Evolutionary conservation across 2,797 vertebrate genomes (phyloP), one percentile per base, ranked within the genome.

Genomic region (Muscicapa striata): DNA sequence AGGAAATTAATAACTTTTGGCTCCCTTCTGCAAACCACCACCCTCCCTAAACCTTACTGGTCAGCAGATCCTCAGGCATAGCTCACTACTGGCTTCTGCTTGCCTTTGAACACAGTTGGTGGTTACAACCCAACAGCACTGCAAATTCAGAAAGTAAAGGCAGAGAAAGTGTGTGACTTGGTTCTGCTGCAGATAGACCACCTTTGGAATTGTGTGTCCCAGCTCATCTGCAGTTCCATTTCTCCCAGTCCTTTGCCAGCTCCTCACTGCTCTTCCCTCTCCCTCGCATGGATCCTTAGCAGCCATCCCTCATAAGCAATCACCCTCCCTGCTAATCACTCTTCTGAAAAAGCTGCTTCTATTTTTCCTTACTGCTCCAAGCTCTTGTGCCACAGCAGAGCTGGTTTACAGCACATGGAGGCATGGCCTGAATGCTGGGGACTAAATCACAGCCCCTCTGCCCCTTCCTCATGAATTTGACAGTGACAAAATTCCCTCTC

Each of bases 1-100:
- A 64, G 77, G 64, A 88, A 94, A 43, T 7, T 5, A 86, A 51
- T 67, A 79, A 62, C 70, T 91, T 58, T 75, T 96, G 94, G 95
- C 93, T 89, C 70, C 54, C 30, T 81, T 38, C 77, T 72, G 57
- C 87, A 90, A 96, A 95, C 87, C 83, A 1, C 83, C 40, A 8
- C 34, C 55, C 83, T 55, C 73, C 73, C 87, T 26, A 34, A 95
- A 94, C 8, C 17, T 45, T 67, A 29, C 84, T 51, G 94, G 87
- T 92, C 95, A 97, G 87, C 91, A 70, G 7, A 91, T 91, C 61
- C 82, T 87, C 78, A 82, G 80, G 63, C 88, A 59, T 2, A 3
- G 93, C 57, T 93, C 77, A 46, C 49, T 86, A 78, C 36, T 5
- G 2, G 52, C 84, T 67, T 63, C 87, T 70, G 70, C 67, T 76